These are phyloP conservation scores for Synchiropus splendidus DNA, from an alignment of 2,113 vertebrate genomes.

Conservation along the genomic window DNA sequence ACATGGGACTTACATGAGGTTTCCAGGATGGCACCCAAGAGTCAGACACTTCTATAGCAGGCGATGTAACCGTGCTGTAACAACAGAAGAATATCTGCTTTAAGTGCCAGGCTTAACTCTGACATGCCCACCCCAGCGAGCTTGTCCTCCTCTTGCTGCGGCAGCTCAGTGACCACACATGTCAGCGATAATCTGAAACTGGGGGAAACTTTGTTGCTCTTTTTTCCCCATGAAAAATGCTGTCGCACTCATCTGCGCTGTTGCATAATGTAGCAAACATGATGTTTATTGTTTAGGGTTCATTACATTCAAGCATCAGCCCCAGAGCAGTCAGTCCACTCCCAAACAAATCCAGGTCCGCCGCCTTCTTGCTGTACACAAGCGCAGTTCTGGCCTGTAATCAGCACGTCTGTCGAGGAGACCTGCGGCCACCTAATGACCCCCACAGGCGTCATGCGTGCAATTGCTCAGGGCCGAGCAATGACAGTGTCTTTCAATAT, in stretches of 20 bases:
- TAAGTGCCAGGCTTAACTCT: constrained; percentile 5
- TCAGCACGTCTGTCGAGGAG: constrained; percentile 56
- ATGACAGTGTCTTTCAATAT: constrained; percentile 51
- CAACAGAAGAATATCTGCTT: not conserved
- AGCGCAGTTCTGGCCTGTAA: constrained; percentile 55
- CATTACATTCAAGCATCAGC: constrained; percentile 44
- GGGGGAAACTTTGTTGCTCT: constrained; percentile 12
- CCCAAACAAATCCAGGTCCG: constrained; percentile 53
- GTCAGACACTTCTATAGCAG: too few relatives aligned
- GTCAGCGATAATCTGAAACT: constrained; percentile 28
- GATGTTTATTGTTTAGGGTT: constrained; percentile 20
- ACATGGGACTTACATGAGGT: too few relatives aligned
- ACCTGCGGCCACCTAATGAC: constrained; percentile 61
- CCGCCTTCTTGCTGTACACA: constrained; percentile 57
- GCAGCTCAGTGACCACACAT: constrained; percentile 28
- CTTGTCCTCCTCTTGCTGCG: constrained; percentile 4
- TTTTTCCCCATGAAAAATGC: constrained; percentile 9
- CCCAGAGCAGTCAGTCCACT: constrained; percentile 39
- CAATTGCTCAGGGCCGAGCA: constrained; percentile 49
- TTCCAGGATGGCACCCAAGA: too few relatives aligned
- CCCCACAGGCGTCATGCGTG: constrained; percentile 55
- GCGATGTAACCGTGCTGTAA: too few relatives aligned
- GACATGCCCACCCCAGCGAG: constrained; percentile 8
- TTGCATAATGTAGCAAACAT: constrained; percentile 28
- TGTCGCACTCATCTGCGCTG: not conserved